Conservation (phyloP, 2,888 invertebrate genomes). For the Hoplodrina ambigua region DNA sequence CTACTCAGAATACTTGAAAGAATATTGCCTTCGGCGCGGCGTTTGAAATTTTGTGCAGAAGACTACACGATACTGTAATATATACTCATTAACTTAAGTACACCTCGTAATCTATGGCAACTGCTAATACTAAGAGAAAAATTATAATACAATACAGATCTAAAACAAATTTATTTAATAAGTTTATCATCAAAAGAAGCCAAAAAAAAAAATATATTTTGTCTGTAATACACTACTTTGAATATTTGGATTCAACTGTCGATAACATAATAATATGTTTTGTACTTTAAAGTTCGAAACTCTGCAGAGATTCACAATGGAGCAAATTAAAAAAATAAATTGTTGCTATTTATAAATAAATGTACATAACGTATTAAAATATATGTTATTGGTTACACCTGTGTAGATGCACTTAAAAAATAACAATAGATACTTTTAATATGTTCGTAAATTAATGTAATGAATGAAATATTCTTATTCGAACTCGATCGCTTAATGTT, state of each 20-base stretch:
- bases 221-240: slow-evolving; percentile 69
- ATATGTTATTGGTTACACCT: slow-evolving; percentile 78
- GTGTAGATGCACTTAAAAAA: slow-evolving; percentile 61
- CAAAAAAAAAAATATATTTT: slow-evolving; percentile 80
- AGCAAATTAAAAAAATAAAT: slow-evolving; percentile 63
- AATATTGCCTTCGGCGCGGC: too few relatives aligned
- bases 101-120: slow-evolving; percentile 2
- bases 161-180: slow-evolving; percentile 81
- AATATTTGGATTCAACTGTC: slow-evolving; percentile 49
- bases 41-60: not conserved
- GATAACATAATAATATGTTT: slow-evolving; percentile 59
- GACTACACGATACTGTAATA: not conserved
- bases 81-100: not conserved
- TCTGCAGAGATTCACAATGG: slow-evolving; percentile 53
- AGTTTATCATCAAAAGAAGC: slow-evolving; percentile 70
- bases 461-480: slow-evolving; percentile 51
- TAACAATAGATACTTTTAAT: slow-evolving; percentile 62
- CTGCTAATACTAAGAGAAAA: slow-evolving; percentile 6
- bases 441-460: slow-evolving; percentile 54
- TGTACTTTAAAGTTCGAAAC: slow-evolving; percentile 73
- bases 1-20: too few relatives aligned
- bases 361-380: slow-evolving; percentile 74
- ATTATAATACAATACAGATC: slow-evolving; percentile 77
- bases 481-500: slow-evolving; percentile 42
- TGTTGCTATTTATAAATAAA: slow-evolving; percentile 80